A percentile compares a stretch with the other conserved stretches of the same genome.
These are phyloP conservation scores for Drosophila sordidapex DNA, from an alignment of 2,888 invertebrate species.

Conservation along the genomic window DNA sequence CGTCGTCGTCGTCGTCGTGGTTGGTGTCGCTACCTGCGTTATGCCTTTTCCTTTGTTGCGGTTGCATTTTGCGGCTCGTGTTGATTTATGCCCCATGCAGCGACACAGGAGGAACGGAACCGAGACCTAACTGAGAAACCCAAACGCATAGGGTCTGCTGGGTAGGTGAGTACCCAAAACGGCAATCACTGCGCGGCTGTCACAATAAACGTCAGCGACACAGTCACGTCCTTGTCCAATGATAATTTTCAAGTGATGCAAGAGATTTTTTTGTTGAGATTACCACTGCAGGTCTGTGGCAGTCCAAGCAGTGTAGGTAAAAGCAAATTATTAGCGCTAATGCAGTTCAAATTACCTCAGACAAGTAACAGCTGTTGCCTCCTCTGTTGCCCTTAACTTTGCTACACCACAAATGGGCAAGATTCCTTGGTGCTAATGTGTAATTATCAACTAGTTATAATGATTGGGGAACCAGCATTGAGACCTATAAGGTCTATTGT, in stretches of 20 bases:
- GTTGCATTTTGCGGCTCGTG: slow-evolving; percentile 60
- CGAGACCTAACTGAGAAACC: slow-evolving; percentile 13
- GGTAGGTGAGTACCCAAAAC: slow-evolving; percentile 23
- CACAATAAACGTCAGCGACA: slow-evolving; percentile 68
- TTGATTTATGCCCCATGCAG: slow-evolving; percentile 75
- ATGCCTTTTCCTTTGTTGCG: slow-evolving; percentile 57
- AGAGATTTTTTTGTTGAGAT: slow-evolving; percentile 56
- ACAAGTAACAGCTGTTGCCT: slow-evolving; percentile 61
- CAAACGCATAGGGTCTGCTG: slow-evolving; percentile 5
- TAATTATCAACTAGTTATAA: slow-evolving; percentile 7
- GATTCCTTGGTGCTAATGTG: slow-evolving; percentile 47
- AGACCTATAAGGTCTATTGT: no score
- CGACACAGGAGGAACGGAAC: slow-evolving; percentile 37
- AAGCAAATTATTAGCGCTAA: slow-evolving; percentile 66
- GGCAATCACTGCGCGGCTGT: slow-evolving; percentile 47
- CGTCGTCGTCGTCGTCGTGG: slow-evolving; percentile 25
- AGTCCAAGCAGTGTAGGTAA: slow-evolving; percentile 28
- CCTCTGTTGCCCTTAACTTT: slow-evolving; percentile 5
- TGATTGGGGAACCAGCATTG: no score
- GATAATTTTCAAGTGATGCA: slow-evolving; percentile 56
- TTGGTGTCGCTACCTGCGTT: slow-evolving; percentile 65
- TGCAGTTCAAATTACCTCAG: slow-evolving; percentile 60
- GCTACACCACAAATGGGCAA: slow-evolving; percentile 21
- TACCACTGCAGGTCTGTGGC: slow-evolving; percentile 21
- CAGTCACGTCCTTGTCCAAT: slow-evolving; percentile 74